Conservation (phyloP, 2,797 vertebrate genomes). For the Streptopelia turtur region DNA sequence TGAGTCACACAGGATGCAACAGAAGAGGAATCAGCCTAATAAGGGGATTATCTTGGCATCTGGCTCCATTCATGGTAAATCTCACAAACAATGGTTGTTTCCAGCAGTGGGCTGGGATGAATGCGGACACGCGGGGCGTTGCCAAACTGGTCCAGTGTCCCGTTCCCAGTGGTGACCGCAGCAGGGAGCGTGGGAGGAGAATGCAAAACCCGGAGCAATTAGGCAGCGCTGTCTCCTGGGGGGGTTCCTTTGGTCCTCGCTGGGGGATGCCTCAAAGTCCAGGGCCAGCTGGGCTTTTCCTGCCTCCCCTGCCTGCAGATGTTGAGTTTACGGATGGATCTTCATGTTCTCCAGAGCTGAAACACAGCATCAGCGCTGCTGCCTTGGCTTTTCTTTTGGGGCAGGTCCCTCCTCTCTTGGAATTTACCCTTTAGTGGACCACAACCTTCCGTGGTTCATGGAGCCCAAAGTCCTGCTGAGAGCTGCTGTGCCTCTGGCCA, state of each 20-base stretch:
- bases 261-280: background rate
- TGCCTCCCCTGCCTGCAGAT: background rate
- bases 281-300: background rate
- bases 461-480: background rate
- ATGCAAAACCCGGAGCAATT: background rate
- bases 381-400: background rate
- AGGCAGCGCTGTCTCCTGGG: background rate
- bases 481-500: background rate
- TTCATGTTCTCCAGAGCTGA: fast-evolving
- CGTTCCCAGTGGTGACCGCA: background rate
- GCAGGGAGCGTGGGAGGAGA: background rate
- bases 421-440: background rate
- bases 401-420: background rate
- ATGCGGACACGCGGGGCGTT: fast-evolving
- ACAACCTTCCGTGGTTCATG: fast-evolving
- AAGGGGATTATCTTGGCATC: conserved; percentile 39
- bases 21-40: background rate
- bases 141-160: background rate
- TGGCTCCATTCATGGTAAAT: background rate
- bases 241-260: background rate
- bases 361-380: fast-evolving
- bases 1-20: conserved; percentile 25
- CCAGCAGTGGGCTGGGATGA: background rate
- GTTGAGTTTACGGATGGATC: background rate
- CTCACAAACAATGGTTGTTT: background rate